These are phyloP conservation scores for Spicauda simplicius DNA, from an alignment of 2,888 invertebrate species.

Conservation along the genomic window DNA sequence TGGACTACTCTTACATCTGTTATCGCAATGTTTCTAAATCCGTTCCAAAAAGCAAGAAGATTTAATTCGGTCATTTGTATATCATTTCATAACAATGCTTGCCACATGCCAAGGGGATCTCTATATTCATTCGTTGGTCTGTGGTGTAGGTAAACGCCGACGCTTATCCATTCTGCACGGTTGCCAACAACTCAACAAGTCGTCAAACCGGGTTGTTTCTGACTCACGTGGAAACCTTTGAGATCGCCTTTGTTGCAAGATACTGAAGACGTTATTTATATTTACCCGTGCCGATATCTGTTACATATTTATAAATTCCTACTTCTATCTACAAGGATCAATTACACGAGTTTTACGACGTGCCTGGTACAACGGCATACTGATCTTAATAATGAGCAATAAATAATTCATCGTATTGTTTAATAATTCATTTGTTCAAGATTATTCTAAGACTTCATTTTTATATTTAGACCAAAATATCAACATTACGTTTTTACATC, in stretches of 20 bases:
- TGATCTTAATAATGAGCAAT: no score
- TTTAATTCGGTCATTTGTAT: no score
- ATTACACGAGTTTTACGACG: not conserved
- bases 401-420: no score
- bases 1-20: no score
- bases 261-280: not conserved
- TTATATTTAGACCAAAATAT: no score
- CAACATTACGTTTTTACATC: no score
- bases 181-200: not conserved
- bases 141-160: not conserved
- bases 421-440: no score
- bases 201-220: slow-evolving; percentile 3
- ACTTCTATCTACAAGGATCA: not conserved
- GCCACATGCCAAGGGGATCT: not conserved
- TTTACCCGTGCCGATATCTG: not conserved
- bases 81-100: no score
- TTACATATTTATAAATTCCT: not conserved
- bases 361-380: no score
- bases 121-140: not conserved
- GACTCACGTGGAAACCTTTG: not conserved
- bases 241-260: not conserved
- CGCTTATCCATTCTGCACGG: not conserved
- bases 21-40: no score
- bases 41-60: no score
- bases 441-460: no score